Evolutionary conservation across 2,888 invertebrate species (phyloP).

Genomic region (Tetrapedia diversipes): DNA sequence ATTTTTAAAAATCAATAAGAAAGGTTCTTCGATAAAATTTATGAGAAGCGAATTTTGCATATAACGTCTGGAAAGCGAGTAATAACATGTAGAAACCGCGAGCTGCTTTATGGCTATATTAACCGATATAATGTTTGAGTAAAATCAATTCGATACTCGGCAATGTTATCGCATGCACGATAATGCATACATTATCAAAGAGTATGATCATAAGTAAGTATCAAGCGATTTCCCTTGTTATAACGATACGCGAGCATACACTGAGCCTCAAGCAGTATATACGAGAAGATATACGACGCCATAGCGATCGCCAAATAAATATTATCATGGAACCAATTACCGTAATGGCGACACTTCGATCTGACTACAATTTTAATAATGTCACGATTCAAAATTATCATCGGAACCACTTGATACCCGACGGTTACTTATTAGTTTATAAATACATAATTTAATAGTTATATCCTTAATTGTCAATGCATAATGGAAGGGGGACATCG

Average conservation of each 20-base stretch:
- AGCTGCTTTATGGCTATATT: constrained; percentile 6
- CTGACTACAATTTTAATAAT: not conserved
- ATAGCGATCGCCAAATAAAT: constrained; percentile 2
- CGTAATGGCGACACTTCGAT: constrained; percentile 12
- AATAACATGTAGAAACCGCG: constrained; percentile 4
- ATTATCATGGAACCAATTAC: constrained; percentile 20
- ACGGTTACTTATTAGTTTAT: not conserved
- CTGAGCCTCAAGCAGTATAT: constrained; percentile 6
- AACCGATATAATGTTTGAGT: not conserved
- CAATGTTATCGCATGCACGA: constrained; percentile 14
- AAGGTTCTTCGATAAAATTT: not conserved
- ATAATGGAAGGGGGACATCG: not conserved
- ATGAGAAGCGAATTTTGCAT: not conserved
- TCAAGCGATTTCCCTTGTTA: constrained; percentile 25
- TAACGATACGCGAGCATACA: constrained; percentile 5
- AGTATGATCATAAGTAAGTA: constrained; percentile 13
- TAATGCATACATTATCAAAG: constrained; percentile 33
- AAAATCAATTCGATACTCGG: constrained; percentile 17
- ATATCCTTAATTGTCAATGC: not conserved
- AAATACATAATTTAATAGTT: not conserved
- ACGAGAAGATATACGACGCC: not conserved
- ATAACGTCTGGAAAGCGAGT: not conserved
- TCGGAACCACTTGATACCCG: not conserved
- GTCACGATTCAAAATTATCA: not conserved
- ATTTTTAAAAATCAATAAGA: not conserved